A percentile compares a stretch with the other conserved stretches of the same genome.
These are phyloP conservation scores for Zygothrica quintamaculata DNA, from an alignment of 2,888 invertebrate species.

Conservation along the genomic window DNA sequence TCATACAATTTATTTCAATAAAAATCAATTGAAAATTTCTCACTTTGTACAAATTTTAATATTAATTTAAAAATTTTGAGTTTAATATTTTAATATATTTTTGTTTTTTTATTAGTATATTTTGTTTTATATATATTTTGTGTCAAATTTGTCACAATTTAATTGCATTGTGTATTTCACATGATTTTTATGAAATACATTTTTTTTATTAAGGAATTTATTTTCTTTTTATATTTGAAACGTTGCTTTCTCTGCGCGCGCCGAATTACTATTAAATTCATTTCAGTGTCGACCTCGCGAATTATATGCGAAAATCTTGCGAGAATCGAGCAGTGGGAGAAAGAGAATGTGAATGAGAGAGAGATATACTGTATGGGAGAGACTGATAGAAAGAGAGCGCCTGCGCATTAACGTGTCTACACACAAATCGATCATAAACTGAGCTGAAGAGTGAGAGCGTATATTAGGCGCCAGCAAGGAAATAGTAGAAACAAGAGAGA, in stretches of 20 bases:
- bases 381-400: slow-evolving; percentile 30
- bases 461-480: not conserved
- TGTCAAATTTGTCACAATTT: slow-evolving; percentile 52
- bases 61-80: slow-evolving; percentile 27
- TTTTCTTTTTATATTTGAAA: slow-evolving; percentile 10
- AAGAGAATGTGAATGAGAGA: slow-evolving; percentile 15
- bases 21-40: slow-evolving; percentile 55
- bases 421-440: slow-evolving; percentile 50
- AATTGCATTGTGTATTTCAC: slow-evolving; percentile 38
- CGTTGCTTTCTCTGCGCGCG: slow-evolving; percentile 78
- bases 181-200: slow-evolving; percentile 29
- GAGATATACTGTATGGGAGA: not conserved
- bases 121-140: slow-evolving; percentile 46
- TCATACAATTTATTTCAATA: slow-evolving; percentile 61
- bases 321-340: slow-evolving; percentile 10
- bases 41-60: slow-evolving; percentile 22
- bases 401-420: slow-evolving; percentile 41
- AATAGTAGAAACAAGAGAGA: slow-evolving; percentile 5
- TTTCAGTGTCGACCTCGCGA: slow-evolving; percentile 80
- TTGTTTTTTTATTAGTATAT: slow-evolving; percentile 4
- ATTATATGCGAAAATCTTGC: slow-evolving; percentile 81
- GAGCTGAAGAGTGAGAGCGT: slow-evolving; percentile 12
- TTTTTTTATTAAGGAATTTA: slow-evolving; percentile 13
- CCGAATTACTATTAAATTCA: slow-evolving; percentile 81
- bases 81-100: slow-evolving; percentile 10